Evolutionary conservation across 2,797 vertebrate species (phyloP), one percentile per base, ranked within the genome.

Genomic region (Sphenopsis melanotis): DNA sequence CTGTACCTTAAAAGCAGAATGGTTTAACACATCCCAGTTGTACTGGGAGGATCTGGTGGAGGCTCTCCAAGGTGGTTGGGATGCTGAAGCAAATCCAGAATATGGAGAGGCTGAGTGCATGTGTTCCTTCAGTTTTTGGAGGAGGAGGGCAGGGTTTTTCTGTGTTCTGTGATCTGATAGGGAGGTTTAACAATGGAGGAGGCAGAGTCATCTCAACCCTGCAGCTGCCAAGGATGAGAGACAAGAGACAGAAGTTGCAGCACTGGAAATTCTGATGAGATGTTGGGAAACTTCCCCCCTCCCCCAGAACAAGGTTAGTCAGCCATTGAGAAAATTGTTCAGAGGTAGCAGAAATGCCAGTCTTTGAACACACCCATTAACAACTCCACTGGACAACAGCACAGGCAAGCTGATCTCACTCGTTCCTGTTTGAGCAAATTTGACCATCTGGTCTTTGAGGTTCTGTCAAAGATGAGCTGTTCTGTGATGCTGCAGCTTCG

Each of bases 251-350:
- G 26, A 90, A 89, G 37, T 78, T 93, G 59, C 53, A 69, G 55
- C 53, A 46, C 37, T 81, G 84, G 82, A 91, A 93, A 92, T 92
- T 92, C 57, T 90, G 47, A 90, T 50, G 80, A 90, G 70, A 37
- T 75, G 46, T 42, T 89, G 50, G 78, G 70, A 93, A 81, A 76
- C 39, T 42, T 82, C 16, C 36, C 6, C 12, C n/a, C 11, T 72
- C 24, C n/a, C 6, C 30, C 19, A 17, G 46, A 37, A 2, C 1
- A 7, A 42, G 21, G 12, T 92, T 82, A 72, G 32, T 79, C 46
- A 72, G 46, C 65, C 29, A 26, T 42, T 61, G 66, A 75, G 68
- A 63, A 82, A n/a, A 39, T 34, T 11, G 59, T 84, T 84, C 53
- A 61, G 57, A 78, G 20, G 65, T 6, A 63, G 74, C 49, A 87